These are phyloP conservation scores for Popillia japonica DNA, from an alignment of 1,140 invertebrate genomes.

Conservation along the genomic window DNA sequence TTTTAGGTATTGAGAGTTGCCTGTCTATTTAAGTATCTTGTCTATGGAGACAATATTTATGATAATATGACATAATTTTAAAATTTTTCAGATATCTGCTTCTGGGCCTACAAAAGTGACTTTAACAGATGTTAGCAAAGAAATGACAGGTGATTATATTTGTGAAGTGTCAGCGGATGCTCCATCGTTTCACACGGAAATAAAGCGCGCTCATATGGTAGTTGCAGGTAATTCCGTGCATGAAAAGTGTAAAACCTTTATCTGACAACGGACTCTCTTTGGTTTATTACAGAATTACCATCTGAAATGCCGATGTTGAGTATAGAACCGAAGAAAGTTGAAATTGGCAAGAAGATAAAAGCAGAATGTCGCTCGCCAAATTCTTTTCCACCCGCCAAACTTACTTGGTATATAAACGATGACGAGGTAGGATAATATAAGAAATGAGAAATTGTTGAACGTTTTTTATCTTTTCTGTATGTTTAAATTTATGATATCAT, in stretches of 20 bases:
- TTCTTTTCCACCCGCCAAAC: slow-evolving; percentile 68
- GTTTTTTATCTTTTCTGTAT: background rate
- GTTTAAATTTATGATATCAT: too few species aligned
- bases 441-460: background rate
- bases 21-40: too few species aligned
- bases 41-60: too few species aligned
- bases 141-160: slow-evolving; percentile 67
- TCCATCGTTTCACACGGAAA: slow-evolving; percentile 67
- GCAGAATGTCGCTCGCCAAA: slow-evolving; percentile 65
- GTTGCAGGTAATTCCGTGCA: slow-evolving; percentile 65
- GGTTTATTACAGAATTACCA: slow-evolving; percentile 52
- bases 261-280: background rate
- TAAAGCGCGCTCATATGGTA: slow-evolving; percentile 62
- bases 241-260: background rate
- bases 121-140: slow-evolving; percentile 68
- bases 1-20: too few species aligned
- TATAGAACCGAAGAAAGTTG: slow-evolving; percentile 53
- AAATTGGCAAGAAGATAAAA: slow-evolving; percentile 59
- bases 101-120: slow-evolving; percentile 72
- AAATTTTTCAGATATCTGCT: slow-evolving; percentile 64
- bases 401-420: slow-evolving; percentile 73
- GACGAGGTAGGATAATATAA: slow-evolving; percentile 62
- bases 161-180: slow-evolving; percentile 71
- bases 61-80: too few species aligned
- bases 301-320: slow-evolving; percentile 52